Base-by-base conservation (phyloP, 2,797 vertebrate species). In the Epinephelus malabaricus region DNA sequence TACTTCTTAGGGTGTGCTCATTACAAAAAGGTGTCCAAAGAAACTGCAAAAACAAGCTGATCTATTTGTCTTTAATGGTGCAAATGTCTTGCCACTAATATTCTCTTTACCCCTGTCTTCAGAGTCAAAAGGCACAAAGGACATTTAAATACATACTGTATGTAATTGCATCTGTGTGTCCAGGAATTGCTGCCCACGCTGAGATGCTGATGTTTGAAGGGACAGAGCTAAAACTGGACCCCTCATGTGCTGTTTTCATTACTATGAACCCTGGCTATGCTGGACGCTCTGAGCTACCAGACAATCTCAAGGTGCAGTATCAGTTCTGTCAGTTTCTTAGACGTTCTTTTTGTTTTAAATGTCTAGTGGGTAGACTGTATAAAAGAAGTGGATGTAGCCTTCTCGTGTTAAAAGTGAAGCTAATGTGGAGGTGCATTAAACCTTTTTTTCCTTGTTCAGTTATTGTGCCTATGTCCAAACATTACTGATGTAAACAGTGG, bases 221-320 rank as follows among this genome's bases (percentile, higher is more conserved):
- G 63, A 97, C 97, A 0, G 96, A 97, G 88, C 89, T 98, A 19
- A 96, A 90, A 82, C 95, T 99, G 46, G 86, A 99, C 86, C 97
- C 97, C 15, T 97, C 97, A 0, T 99, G 97, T 68, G 97, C 97
- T 6, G 97, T 97, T 34, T 98, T 98, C 84, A 98, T 99, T 76
- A 98, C 97, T 1, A 98, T 99, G 97, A 99, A 98, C 87, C 97
- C 97, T 18, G 97, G 97, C 43, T 99, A 98, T 40, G 97, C 97
- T 2, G 97, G 97, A 1, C 96, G 97, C 23, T 98, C 97, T 9
- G 97, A 98, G 77, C 95, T 98, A 25, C 97, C 97, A 12, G 97
- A 98, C 86, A 98, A 98, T 84, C 95, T 98, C 46, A 99, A 98
- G 96, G 97, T 97, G 46, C 17, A 21, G 7, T 18, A 53, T 47